Base-by-base conservation (phyloP, 2,888 invertebrate species). In the Orchestes rusci region DNA sequence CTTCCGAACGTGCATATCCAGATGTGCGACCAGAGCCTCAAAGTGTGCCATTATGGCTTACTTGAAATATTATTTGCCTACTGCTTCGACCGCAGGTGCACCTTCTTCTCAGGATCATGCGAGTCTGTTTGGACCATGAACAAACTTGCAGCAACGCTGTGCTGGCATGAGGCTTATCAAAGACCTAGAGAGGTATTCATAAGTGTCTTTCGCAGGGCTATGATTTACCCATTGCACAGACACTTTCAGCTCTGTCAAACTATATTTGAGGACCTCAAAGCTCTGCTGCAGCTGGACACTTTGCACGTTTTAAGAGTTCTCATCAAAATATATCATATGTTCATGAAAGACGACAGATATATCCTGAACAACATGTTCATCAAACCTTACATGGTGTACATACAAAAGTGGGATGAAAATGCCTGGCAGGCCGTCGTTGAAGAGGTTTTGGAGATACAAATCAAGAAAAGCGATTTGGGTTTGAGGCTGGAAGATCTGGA, bases 61-160 rank as follows among this genome's bases (percentile, higher is more conserved):
- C 70, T 90, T 23, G 93, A 93, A 65, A 82, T 94, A 56, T 65
- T 93, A 4, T 91, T 75, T 70, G 84, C 82, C 0, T 90, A 79
- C 65, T 83, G 84, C 57, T 93, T 91, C 63, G 86, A 91, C 61
- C 73, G 78, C 52, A 69, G 91, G 48, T 79, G 80, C 15, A 89
- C 84, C 3, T 69, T 76, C 38, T 88, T 85, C 56, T 89, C 88
- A 57, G 76, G 78, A 51, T 80, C 76, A 20, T 80, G 83, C 1
- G 91, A 91, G 67, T 89, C 90, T 3, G 79, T 82, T 43, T 93
- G 92, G 92, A 88, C 83, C 0, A 80, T 92, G 39, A 78, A 81
- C 43, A 89, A 88, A 66, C 63, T 93, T 2, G 84, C 89, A 50
- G 74, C 88, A 16, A 85, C 87, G 1, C 68, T 94, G 10, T 82